Evolutionary conservation across 2,797 vertebrate genomes (phyloP).

Genomic region (Pantherophis alleghaniensis): DNA sequence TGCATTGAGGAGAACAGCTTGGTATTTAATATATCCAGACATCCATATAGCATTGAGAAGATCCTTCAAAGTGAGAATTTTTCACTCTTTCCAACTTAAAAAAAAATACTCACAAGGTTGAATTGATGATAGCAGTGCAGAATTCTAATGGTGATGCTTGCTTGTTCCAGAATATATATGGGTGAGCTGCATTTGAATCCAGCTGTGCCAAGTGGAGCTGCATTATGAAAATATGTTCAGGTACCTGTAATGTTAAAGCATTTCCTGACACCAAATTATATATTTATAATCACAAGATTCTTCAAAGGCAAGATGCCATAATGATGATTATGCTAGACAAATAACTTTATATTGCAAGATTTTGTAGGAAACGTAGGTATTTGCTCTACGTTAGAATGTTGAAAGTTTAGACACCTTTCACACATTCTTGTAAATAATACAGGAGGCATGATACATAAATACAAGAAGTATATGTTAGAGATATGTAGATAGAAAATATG

Average conservation of each 20-base stretch:
- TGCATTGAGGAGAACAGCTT: background rate
- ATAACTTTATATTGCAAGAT: background rate
- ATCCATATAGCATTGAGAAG: background rate
- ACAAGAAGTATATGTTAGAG: background rate
- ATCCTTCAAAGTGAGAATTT: slow-evolving; percentile 5
- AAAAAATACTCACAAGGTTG: slow-evolving; percentile 25
- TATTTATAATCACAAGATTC: background rate
- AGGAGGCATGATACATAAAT: background rate
- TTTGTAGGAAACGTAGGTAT: background rate
- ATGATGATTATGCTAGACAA: background rate
- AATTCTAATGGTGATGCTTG: background rate
- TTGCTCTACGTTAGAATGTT: background rate
- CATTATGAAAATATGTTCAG: background rate
- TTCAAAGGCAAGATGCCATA: background rate
- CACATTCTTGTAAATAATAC: background rate
- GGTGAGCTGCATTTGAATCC: background rate
- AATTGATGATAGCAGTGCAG: background rate
- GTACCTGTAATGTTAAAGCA: background rate
- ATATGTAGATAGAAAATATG: background rate
- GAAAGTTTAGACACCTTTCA: background rate
- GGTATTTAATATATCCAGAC: slow-evolving; percentile 1
- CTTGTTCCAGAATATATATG: background rate
- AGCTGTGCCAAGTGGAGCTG: background rate
- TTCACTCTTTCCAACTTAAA: background rate
- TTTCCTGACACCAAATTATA: background rate